phyloP scores from a whole-genome alignment of 2,113 vertebrate species.

The Pogona vitticeps region DNA sequence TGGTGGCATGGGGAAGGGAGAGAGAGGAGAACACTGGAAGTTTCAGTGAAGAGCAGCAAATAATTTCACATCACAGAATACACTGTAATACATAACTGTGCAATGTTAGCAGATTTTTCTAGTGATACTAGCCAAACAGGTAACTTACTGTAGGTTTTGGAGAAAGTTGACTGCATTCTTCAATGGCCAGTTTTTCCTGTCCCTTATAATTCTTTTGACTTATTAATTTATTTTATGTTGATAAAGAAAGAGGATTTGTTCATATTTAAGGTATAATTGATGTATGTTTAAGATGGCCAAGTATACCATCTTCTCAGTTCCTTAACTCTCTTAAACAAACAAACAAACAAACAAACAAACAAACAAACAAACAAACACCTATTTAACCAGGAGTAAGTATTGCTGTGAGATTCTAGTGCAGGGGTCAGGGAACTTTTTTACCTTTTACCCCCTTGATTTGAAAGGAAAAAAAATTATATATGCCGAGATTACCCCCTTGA shows the following conservation, averaged over 20 bases:
- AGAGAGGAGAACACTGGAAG: conserved; percentile 36
- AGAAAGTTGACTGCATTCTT: neutral
- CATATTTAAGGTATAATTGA: neutral
- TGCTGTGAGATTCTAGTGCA: too few species aligned
- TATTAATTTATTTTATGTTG: neutral
- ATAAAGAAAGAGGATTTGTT: neutral
- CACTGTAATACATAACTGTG: conserved; percentile 49
- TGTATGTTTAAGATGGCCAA: neutral
- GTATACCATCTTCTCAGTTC: neutral
- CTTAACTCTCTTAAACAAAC: neutral
- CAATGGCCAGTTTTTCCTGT: neutral
- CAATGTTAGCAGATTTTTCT: conserved; percentile 51
- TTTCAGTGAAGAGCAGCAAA: conserved; percentile 53
- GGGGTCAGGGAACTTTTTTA: too few species aligned
- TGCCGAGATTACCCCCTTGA: too few species aligned
- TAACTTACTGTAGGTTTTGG: conserved; percentile 24
- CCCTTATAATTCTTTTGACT: neutral
- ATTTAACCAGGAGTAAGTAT: too few species aligned
- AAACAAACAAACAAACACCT: too few species aligned
- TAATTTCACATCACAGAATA: conserved; percentile 49
- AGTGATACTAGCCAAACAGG: neutral
- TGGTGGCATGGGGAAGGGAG: conserved; percentile 33
- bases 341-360: too few species aligned
- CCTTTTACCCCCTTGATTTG: too few species aligned
- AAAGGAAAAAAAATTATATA: too few species aligned